A percentile compares a stretch with the other conserved stretches of the same genome.
Conservation (phyloP, 2,113 vertebrate species). For the Oryzias javanicus region DNA sequence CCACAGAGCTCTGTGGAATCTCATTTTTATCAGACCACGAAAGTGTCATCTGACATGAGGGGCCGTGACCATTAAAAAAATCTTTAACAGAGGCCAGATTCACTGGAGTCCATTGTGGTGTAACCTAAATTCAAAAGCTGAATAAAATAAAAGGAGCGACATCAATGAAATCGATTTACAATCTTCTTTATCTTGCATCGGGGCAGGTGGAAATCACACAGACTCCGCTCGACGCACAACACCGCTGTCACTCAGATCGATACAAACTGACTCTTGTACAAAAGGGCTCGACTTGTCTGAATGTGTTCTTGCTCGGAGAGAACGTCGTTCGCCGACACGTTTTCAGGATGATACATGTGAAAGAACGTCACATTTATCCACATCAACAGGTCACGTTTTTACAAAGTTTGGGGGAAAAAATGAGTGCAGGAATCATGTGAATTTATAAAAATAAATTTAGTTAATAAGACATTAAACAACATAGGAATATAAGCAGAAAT, state of each 20-base stretch:
- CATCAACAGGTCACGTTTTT: not conserved
- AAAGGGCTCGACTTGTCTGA: slow-evolving; percentile 53
- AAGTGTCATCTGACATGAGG: slow-evolving; percentile 57
- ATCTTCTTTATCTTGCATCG: slow-evolving; percentile 71
- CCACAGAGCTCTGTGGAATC: slow-evolving; percentile 44
- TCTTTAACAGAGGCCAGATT: slow-evolving; percentile 33
- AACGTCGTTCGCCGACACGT: slow-evolving; percentile 50
- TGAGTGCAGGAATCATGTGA: too few species aligned
- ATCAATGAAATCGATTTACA: slow-evolving; percentile 74
- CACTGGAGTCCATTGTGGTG: slow-evolving; percentile 64
- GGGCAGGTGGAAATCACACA: slow-evolving; percentile 68
- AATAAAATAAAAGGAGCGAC: slow-evolving; percentile 30
- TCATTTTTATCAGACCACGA: slow-evolving; percentile 63
- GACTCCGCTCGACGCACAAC: slow-evolving; percentile 65
- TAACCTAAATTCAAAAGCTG: slow-evolving; percentile 59
- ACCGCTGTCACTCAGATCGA: slow-evolving; percentile 72
- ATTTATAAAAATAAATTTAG: too few species aligned
- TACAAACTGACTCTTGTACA: slow-evolving; percentile 61
- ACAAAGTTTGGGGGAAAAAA: too few species aligned
- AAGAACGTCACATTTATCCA: slow-evolving; percentile 41
- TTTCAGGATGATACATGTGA: slow-evolving; percentile 49
- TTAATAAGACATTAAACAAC: too few species aligned
- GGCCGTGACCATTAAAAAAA: not conserved
- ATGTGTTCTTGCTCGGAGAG: slow-evolving; percentile 33
- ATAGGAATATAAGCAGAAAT: too few species aligned